These are phyloP conservation scores for Ashinkailepas kermadecensis DNA, from an alignment of 2,888 invertebrate genomes.

Conservation along the genomic window DNA sequence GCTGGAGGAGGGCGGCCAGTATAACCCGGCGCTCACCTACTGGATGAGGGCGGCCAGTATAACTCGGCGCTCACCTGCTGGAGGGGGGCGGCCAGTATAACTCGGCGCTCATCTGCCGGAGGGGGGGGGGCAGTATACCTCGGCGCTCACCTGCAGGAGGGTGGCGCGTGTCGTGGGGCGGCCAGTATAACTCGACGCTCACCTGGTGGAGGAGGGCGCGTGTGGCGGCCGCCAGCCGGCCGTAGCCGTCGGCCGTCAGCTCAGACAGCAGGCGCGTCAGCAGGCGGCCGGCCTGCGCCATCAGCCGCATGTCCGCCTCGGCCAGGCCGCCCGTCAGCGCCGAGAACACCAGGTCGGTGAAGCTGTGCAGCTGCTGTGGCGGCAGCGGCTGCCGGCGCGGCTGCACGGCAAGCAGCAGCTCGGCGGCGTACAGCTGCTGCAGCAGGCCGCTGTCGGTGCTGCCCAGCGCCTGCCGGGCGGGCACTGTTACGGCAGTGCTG, in stretches of 20 bases:
- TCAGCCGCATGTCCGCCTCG: neutral
- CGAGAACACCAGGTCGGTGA: neutral
- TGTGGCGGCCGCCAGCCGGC: neutral
- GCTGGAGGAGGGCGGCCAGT: too few relatives aligned
- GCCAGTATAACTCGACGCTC: neutral
- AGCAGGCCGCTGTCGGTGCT: neutral
- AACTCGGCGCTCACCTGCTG: too few relatives aligned
- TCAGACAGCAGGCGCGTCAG: neutral
- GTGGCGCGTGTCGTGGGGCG: too few relatives aligned
- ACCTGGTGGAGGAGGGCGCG: neutral
- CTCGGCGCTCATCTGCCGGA: too few relatives aligned
- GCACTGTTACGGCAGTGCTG: too few relatives aligned
- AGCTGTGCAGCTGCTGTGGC: neutral
- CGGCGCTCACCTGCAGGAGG: too few relatives aligned
- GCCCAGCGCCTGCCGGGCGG: neutral
- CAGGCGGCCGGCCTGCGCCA: neutral
- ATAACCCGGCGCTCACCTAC: too few relatives aligned
- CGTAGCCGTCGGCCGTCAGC: neutral
- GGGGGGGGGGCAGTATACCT: too few relatives aligned
- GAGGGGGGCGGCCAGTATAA: too few relatives aligned
- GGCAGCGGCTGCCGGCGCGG: conserved; percentile 7
- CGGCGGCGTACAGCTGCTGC: conserved; percentile 6
- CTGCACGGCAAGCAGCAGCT: conserved; percentile 13
- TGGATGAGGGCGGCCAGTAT: too few relatives aligned
- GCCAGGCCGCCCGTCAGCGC: neutral